Base-by-base conservation (phyloP, 2,113 vertebrate species). In the Thymallus thymallus region DNA sequence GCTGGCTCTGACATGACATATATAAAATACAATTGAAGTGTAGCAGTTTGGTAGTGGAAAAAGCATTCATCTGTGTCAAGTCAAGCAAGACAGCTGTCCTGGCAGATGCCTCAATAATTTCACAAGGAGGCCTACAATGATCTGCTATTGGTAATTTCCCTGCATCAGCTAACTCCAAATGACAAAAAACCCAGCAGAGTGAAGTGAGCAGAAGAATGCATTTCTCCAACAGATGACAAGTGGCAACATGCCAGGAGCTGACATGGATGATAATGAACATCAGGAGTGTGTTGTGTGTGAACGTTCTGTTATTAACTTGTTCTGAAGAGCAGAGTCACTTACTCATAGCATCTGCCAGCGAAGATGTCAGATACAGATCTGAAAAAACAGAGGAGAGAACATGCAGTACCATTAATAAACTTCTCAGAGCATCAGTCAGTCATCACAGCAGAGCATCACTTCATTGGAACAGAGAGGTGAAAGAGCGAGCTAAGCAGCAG, bases 281-380 rank as follows among this genome's bases (percentile, higher is more conserved):
- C n/a, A 22, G 35, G 35, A 41, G 35, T 41, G 56, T 60, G 56
- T 60, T 60, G 51, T 48, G 51, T 48, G 30, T 41, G 22, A 22
- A 6, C n/a, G 29, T 32, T 61, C 63, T 68, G 9, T 22, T 56
- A 22, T 68, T 48, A 46, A 20, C 29, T 20, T 16, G 48, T 7
- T 41, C 35, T 41, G 14, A 48, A 10, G 7, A 72, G 22, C 29
- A 75, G 22, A 69, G 64, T 1, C 9, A 87, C 90, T 90, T 86
- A 91, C 90, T 84, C 16, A 3, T 56, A 3, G 30, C 70, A 75
- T 73, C 2, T 23, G n/a, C 3, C 60, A 69, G 81, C 87, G 74
- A 90, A 90, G 61, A 91, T 83, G 55, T 90, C 89, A 23, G 90
- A 89, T 68, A 90, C 62, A 1, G 90, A 91, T 62, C 90, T 91